Evolutionary conservation across 2,888 invertebrate species (phyloP), one percentile per base, ranked within the genome.

Genomic region (Anagyrus pseudococci): DNA sequence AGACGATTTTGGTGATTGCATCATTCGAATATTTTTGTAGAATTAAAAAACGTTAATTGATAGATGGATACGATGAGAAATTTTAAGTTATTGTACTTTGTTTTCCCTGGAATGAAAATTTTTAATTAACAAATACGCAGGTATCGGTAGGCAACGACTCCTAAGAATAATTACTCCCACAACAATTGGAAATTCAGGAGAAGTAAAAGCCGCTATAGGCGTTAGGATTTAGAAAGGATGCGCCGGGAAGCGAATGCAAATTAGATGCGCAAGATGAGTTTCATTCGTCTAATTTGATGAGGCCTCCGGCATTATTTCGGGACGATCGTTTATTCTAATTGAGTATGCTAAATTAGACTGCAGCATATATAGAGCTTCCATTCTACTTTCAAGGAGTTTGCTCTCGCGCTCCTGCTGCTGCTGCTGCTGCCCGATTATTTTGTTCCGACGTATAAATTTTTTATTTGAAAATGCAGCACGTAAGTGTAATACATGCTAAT

Each of bases 401-500:
- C 29, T 29, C 10, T 29, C 29, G 29, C 29, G 29, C 29, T 4
- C 10, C 6, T 29, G 29, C 29, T 10, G n/a, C n/a, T n/a, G n/a
- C n/a, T 29, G 29, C 29, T 29, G 6, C 29, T 29, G 4, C 29
- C 33, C 52, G 58, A 46, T 62, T 58, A 50, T 58, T 58, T 58
- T 19, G 47, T 48, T 50, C 49, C 48, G 25, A n/a, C 53, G 41
- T 10, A 41, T 23, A 8, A 46, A 40, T 65, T 58, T 58, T 59
- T 61, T 55, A 52, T 58, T 50, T 58, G 29, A 50, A 65, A 57
- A 50, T 7, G 25, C 41, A 58, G 29, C 50, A 20, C 44, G 62
- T 56, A 60, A 50, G 40, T 57, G 56, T 66, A 63, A 66, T 58
- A 48, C 63, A 66, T 66, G 63, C 50, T 66, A 66, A 66, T 60